Percentiles rank a stretch among this genome's conserved stretches.
These are phyloP conservation scores for Tipula vernalis DNA, from an alignment of 2,888 invertebrate species.

Conservation along the genomic window DNA sequence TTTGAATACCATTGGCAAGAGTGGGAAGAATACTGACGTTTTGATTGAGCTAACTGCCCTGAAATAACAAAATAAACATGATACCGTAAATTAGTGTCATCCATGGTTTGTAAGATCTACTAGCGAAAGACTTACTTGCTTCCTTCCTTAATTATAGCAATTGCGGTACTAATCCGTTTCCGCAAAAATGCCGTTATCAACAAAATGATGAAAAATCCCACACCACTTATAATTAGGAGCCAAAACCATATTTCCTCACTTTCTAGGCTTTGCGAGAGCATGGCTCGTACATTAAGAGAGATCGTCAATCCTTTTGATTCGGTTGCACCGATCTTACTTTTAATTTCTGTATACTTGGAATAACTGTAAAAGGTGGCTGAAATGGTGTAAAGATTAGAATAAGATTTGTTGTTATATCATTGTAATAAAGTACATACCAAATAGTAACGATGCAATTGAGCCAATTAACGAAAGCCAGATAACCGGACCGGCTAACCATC, in stretches of 20 bases:
- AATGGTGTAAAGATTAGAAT: slow-evolving; percentile 19
- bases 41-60: slow-evolving; percentile 79
- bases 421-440: slow-evolving; percentile 39
- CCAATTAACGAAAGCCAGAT: slow-evolving; percentile 75
- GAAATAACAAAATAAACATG: slow-evolving; percentile 26
- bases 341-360: slow-evolving; percentile 37
- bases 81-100: neutral
- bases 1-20: slow-evolving; percentile 79
- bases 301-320: neutral
- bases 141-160: slow-evolving; percentile 83
- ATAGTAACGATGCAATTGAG: slow-evolving; percentile 54
- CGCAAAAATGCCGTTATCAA: slow-evolving; percentile 71
- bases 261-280: slow-evolving; percentile 10
- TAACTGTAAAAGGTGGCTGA: slow-evolving; percentile 48
- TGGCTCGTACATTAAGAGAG: slow-evolving; percentile 13
- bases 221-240: slow-evolving; percentile 49
- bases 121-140: slow-evolving; percentile 51
- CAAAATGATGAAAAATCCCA: slow-evolving; percentile 50
- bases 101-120: neutral
- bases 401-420: neutral
- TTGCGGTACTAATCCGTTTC: slow-evolving; percentile 73
- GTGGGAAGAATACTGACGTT: slow-evolving; percentile 78
- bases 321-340: neutral
- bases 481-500: slow-evolving; percentile 77
- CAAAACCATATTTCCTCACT: slow-evolving; percentile 54